These are phyloP conservation scores for Plutomurus gul DNA, from an alignment of 1,140 invertebrate genomes.

Conservation along the genomic window DNA sequence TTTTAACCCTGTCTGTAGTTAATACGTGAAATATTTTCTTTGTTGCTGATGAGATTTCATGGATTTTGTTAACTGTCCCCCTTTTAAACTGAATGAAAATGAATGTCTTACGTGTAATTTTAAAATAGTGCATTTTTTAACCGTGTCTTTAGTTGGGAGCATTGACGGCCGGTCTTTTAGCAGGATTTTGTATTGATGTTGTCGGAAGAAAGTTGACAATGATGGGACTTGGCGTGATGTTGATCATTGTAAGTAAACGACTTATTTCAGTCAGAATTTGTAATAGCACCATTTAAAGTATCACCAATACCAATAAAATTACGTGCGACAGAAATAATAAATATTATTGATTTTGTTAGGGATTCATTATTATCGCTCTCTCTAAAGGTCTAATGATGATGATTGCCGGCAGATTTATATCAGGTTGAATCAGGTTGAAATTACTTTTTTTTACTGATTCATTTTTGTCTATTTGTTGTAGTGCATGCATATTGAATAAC, in stretches of 20 bases:
- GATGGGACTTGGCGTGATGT: conserved; percentile 59
- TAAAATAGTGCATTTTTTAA: neutral
- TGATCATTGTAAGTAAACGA: neutral
- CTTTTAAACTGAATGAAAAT: neutral
- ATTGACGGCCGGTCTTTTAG: conserved; percentile 70
- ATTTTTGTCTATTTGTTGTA: conserved; percentile 61
- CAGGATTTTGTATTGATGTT: conserved; percentile 65
- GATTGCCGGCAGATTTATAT: conserved; percentile 72
- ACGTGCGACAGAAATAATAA: neutral
- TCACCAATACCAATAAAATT: neutral
- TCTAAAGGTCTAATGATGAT: conserved; percentile 65
- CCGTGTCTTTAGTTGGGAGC: conserved; percentile 73
- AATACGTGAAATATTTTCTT: too few species aligned
- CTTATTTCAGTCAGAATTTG: neutral
- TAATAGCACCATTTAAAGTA: neutral
- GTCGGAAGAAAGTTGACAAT: conserved; percentile 76
- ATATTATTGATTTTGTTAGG: conserved; percentile 59
- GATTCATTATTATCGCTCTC: conserved; percentile 76
- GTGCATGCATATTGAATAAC: neutral
- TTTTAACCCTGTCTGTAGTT: conserved; percentile 66
- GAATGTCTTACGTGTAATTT: neutral
- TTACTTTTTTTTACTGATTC: conserved; percentile 66
- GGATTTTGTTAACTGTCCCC: neutral
- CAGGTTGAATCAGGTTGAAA: conserved; percentile 45
- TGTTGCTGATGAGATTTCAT: too few species aligned